phyloP scores from a whole-genome alignment of 1,140 invertebrate species.

The Plectus sambesii region DNA sequence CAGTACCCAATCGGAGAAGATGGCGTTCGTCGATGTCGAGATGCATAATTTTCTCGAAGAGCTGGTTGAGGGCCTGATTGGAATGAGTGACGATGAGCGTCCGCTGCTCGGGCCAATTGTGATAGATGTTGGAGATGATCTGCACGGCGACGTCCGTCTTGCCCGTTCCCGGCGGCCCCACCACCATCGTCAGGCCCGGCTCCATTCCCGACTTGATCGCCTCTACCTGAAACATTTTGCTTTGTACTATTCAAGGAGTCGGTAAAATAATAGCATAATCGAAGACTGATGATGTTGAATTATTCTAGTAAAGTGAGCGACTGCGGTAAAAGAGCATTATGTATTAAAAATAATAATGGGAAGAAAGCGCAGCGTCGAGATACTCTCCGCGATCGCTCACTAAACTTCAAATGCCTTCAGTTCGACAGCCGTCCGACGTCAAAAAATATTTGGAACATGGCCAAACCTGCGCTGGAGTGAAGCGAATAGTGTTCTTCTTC shows the following conservation, averaged over 20 bases:
- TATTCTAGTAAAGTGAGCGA: no score
- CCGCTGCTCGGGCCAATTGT: conserved; percentile 94
- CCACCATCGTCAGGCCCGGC: conserved; percentile 83
- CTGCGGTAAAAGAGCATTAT: no score
- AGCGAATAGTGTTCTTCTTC: conserved; percentile 75
- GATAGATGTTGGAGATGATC: conserved; percentile 98
- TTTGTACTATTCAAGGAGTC: no score
- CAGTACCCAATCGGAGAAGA: conserved; percentile 71
- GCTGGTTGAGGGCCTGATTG: conserved; percentile 97
- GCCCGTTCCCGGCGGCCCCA: conserved; percentile 89
- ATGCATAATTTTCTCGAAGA: conserved; percentile 98
- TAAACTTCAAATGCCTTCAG: no score
- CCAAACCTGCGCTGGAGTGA: conserved; percentile 92
- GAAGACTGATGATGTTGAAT: no score
- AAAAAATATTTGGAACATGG: no score
- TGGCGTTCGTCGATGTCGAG: conserved; percentile 95
- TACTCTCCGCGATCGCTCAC: no score
- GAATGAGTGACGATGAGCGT: conserved; percentile 98
- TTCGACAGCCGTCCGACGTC: no score
- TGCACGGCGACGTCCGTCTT: conserved; percentile 99
- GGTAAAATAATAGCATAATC: neutral
- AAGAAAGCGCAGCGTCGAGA: no score
- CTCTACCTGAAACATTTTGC: no score
- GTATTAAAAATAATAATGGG: no score
- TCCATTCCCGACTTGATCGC: conserved; percentile 71